phyloP scores from a whole-genome alignment of 2,888 invertebrate genomes.

The Lottia scabra region DNA sequence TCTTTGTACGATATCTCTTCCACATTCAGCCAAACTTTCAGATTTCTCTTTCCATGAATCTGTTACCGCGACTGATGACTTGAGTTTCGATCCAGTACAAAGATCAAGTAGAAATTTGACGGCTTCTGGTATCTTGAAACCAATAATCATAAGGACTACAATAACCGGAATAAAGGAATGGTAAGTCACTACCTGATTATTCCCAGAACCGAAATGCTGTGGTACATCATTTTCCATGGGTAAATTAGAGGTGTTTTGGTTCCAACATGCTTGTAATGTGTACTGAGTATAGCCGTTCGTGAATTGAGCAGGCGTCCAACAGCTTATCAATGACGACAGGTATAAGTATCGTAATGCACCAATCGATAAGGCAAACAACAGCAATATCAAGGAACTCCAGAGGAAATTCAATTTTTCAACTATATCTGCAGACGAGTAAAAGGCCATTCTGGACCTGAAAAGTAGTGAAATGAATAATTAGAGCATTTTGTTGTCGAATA shows the following conservation, averaged over 20 bases:
- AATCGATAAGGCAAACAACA: background rate
- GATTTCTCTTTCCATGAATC: background rate
- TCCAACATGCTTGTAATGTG: background rate
- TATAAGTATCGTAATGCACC: background rate
- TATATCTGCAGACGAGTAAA: background rate
- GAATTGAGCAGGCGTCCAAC: background rate
- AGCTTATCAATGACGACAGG: background rate
- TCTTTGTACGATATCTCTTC: background rate
- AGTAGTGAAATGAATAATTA: too few species aligned
- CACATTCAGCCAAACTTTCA: background rate
- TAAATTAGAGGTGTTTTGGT: background rate
- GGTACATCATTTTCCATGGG: background rate
- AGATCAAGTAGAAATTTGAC: background rate
- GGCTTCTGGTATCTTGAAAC: background rate
- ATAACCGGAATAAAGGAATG: background rate
- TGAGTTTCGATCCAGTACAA: background rate
- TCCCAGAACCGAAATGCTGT: background rate
- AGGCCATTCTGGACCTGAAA: too few species aligned
- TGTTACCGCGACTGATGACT: background rate
- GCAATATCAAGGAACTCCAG: background rate
- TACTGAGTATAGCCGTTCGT: background rate
- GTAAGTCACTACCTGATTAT: background rate
- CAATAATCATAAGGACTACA: background rate
- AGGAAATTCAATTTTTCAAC: background rate
- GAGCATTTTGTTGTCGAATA: too few species aligned